Evolutionary conservation across 2,113 vertebrate genomes (phyloP).

Genomic region (Festucalex cinctus): DNA sequence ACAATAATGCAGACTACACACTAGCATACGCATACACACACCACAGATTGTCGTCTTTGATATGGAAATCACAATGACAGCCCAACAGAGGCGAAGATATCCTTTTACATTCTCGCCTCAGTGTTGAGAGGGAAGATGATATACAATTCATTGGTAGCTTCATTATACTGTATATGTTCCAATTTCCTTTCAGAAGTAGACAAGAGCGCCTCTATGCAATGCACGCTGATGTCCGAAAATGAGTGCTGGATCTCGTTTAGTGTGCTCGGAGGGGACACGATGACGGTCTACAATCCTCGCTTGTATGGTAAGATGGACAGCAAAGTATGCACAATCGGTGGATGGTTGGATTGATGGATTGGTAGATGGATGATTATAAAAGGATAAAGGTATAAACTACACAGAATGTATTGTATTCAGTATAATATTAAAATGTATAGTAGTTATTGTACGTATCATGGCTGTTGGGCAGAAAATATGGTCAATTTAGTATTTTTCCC

Average conservation of each 20-base stretch:
- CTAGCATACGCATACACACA: slow-evolving; percentile 12
- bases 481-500: too few relatives aligned
- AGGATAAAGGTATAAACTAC: too few relatives aligned
- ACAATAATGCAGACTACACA: slow-evolving; percentile 32
- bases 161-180: slow-evolving; percentile 46
- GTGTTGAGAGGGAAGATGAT: slow-evolving; percentile 49
- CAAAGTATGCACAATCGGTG: background rate
- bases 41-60: slow-evolving; percentile 58
- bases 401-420: too few relatives aligned
- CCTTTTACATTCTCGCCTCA: slow-evolving; percentile 53
- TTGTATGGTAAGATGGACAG: slow-evolving; percentile 75
- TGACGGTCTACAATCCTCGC: slow-evolving; percentile 78
- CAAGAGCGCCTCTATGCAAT: slow-evolving; percentile 78
- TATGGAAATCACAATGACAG: slow-evolving; percentile 63
- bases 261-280: slow-evolving; percentile 76
- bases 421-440: too few relatives aligned
- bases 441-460: too few relatives aligned
- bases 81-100: slow-evolving; percentile 47
- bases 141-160: slow-evolving; percentile 21
- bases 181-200: slow-evolving; percentile 78
- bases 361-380: too few relatives aligned
- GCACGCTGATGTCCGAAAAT: slow-evolving; percentile 83
- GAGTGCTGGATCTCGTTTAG: slow-evolving; percentile 88
- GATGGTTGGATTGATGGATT: background rate
- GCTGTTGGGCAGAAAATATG: too few relatives aligned